A percentile compares a stretch with the other conserved stretches of the same genome.
Evolutionary conservation across 35 echinoderm and acorn worm species (phyloP).

Genomic region (Amphiura filiformis): DNA sequence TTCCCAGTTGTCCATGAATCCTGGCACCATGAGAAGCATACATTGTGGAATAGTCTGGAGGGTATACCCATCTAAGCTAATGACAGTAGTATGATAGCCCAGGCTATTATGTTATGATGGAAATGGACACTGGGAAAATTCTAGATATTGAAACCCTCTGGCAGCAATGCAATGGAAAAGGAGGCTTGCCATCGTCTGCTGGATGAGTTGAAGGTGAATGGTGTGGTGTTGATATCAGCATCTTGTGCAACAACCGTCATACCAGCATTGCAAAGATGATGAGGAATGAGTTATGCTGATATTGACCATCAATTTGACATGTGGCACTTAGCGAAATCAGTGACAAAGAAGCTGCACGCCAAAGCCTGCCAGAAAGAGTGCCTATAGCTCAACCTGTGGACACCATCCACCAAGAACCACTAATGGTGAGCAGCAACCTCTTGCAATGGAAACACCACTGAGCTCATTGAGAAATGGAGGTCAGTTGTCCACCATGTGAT

Average conservation of each 20-base stretch:
- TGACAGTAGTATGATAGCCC: too few species aligned
- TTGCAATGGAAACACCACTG: slow-evolving; percentile 19
- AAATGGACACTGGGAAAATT: slow-evolving; percentile 24
- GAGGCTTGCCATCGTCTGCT: neutral
- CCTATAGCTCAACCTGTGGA: slow-evolving; percentile 17
- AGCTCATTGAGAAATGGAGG: slow-evolving; percentile 47
- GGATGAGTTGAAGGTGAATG: neutral
- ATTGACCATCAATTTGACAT: slow-evolving; percentile 54
- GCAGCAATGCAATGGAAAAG: slow-evolving; percentile 49
- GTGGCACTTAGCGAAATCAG: slow-evolving; percentile 15
- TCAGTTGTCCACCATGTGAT: slow-evolving; percentile 36
- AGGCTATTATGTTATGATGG: slow-evolving; percentile 19
- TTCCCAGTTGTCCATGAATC: neutral
- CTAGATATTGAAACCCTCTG: neutral
- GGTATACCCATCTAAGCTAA: neutral
- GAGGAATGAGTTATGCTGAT: neutral
- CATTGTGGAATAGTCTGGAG: neutral
- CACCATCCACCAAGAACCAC: slow-evolving; percentile 10
- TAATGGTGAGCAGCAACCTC: slow-evolving; percentile 38
- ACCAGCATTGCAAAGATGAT: slow-evolving; percentile 22
- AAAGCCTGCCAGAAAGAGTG: slow-evolving; percentile 23
- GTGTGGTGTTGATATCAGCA: neutral
- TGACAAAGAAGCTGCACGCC: slow-evolving; percentile 13
- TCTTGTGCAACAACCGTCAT: slow-evolving; percentile 33
- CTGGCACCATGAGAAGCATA: neutral